These are phyloP conservation scores for Enteromius afrohamiltoni DNA, from an alignment of 2,797 vertebrate species.

Conservation along the genomic window DNA sequence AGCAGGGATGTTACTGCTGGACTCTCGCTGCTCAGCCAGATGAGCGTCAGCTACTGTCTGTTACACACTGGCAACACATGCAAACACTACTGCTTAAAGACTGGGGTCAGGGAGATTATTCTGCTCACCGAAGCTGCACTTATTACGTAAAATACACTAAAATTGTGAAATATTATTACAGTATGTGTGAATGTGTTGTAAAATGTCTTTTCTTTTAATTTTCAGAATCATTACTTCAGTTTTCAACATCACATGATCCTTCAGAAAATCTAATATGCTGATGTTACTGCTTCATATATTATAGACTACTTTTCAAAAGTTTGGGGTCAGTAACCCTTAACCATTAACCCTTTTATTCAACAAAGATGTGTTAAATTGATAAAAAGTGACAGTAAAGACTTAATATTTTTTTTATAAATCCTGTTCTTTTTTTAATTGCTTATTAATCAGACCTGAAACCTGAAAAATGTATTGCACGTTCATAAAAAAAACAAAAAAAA, in stretches of 20 bases:
- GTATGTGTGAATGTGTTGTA: background rate
- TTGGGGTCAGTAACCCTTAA: no score
- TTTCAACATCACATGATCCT: background rate
- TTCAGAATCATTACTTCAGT: background rate
- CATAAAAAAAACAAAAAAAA: no score
- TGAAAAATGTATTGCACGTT: no score
- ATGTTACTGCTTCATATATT: background rate
- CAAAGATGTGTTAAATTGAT: no score
- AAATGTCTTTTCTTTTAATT: background rate
- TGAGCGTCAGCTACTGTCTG: conserved; percentile 10
- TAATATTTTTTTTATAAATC: background rate
- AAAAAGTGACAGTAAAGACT: background rate
- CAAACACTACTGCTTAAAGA: background rate
- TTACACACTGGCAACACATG: background rate
- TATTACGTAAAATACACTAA: background rate
- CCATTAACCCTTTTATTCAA: background rate
- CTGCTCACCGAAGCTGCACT: background rate
- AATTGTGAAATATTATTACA: background rate
- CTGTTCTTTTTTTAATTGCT: no score
- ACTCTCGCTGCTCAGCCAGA: background rate
- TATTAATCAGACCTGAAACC: no score
- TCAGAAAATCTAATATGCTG: no score
- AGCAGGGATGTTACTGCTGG: background rate
- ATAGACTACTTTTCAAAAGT: no score
- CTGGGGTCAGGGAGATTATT: background rate